A percentile compares a stretch with the other conserved stretches of the same genome.
These are phyloP conservation scores for Eurystomus glaucurus DNA, from an alignment of 2,797 vertebrate species.

Conservation along the genomic window DNA sequence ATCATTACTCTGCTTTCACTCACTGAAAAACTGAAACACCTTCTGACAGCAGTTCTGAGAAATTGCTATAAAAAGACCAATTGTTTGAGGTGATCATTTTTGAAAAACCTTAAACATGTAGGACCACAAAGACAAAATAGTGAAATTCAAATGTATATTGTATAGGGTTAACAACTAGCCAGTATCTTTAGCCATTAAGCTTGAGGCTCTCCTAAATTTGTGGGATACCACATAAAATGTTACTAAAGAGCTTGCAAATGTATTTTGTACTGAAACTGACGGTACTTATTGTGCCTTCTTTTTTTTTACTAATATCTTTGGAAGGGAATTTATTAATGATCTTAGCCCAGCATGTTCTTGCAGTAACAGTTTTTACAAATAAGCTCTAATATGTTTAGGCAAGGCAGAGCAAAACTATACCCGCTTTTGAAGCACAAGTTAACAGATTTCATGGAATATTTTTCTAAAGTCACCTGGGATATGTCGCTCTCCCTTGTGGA, in stretches of 20 bases:
- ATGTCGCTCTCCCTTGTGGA: rapidly evolving
- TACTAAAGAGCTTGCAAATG: neutral
- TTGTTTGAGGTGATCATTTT: neutral
- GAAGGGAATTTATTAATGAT: neutral
- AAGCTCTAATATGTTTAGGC: neutral
- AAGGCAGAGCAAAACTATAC: neutral
- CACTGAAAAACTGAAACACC: neutral
- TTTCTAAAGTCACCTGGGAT: neutral
- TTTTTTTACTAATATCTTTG: neutral
- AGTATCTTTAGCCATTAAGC: neutral
- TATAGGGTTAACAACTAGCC: neutral
- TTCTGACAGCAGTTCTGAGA: neutral
- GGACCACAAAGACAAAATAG: neutral
- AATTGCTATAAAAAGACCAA: neutral
- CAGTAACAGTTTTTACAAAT: neutral
- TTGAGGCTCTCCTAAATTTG: neutral
- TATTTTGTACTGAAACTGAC: conserved; percentile 3
- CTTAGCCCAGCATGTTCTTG: neutral
- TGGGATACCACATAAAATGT: neutral
- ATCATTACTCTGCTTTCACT: neutral
- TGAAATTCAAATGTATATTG: neutral
- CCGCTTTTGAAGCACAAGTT: neutral
- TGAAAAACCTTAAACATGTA: neutral
- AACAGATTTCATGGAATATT: neutral
- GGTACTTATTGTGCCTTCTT: neutral